These are phyloP conservation scores for Drosophila melanica DNA, from an alignment of 1,140 invertebrate genomes.

Conservation along the genomic window DNA sequence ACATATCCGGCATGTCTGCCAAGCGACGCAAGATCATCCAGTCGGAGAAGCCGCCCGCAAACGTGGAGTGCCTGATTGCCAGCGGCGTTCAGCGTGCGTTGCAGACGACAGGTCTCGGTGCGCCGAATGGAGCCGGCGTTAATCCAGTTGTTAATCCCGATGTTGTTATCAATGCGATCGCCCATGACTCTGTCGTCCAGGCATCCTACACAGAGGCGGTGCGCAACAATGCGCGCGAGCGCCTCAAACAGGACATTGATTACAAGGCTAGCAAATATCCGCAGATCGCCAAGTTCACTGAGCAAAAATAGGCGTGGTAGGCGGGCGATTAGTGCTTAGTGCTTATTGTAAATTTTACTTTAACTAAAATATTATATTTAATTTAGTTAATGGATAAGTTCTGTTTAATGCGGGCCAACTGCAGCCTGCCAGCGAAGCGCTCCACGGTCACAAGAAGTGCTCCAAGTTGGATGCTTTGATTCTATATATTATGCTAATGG, in stretches of 20 bases:
- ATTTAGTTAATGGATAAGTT: constrained; percentile 74
- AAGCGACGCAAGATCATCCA: constrained; percentile 91
- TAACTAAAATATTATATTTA: constrained; percentile 70
- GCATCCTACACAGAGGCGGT: constrained; percentile 72
- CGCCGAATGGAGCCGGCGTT: constrained; percentile 73
- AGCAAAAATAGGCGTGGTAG: constrained; percentile 65
- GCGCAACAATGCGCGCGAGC: constrained; percentile 64
- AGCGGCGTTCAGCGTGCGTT: constrained; percentile 86
- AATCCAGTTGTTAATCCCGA: constrained; percentile 51
- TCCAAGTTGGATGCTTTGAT: constrained; percentile 20
- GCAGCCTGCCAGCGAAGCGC: neutral
- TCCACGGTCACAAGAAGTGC: constrained; percentile 22
- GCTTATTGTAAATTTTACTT: constrained; percentile 76
- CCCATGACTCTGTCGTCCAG: constrained; percentile 68
- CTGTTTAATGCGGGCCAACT: constrained; percentile 40
- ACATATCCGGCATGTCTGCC: constrained; percentile 91
- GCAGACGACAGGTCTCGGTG: constrained; percentile 83
- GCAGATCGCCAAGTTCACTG: constrained; percentile 78
- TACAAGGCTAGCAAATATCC: constrained; percentile 79
- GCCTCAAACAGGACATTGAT: constrained; percentile 75
- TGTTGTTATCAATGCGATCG: constrained; percentile 65
- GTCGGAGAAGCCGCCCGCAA: constrained; percentile 84
- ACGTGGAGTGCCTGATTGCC: constrained; percentile 77
- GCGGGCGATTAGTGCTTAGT: constrained; percentile 37
- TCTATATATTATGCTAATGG: constrained; percentile 33